A percentile compares a stretch with the other conserved stretches of the same genome.
These are phyloP conservation scores for Scolopax mira DNA, from an alignment of 2,113 vertebrate species.

Conservation along the genomic window DNA sequence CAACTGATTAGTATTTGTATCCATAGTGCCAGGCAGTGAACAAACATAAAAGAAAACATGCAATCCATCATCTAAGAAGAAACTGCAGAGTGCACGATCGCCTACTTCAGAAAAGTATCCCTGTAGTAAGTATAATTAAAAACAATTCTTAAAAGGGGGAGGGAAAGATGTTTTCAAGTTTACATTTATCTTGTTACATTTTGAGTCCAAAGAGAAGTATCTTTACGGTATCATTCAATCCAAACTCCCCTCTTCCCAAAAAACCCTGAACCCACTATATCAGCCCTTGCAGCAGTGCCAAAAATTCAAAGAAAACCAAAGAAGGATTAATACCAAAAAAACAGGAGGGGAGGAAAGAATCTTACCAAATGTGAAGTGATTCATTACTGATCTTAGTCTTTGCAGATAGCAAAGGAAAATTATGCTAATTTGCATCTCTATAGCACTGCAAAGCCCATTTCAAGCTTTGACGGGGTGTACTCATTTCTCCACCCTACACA, in stretches of 20 bases:
- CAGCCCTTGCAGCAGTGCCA: background rate
- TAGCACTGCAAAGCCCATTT: background rate
- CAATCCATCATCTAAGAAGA: background rate
- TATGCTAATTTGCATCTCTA: background rate
- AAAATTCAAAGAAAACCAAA: background rate
- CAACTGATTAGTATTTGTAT: background rate
- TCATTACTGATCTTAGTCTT: background rate
- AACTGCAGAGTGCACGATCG: background rate
- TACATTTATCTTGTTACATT: background rate
- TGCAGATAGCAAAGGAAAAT: background rate
- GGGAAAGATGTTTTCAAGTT: background rate
- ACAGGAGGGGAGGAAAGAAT: background rate
- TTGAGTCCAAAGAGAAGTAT: background rate
- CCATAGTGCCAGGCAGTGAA: background rate
- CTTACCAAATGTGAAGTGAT: conserved; percentile 3
- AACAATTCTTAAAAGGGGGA: background rate
- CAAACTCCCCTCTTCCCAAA: background rate
- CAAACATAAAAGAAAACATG: background rate
- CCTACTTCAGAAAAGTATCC: background rate
- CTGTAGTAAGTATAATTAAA: background rate
- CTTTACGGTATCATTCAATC: background rate
- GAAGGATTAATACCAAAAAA: background rate
- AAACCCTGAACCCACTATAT: background rate
- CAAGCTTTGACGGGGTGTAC: background rate
- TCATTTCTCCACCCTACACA: background rate